phyloP scores from a whole-genome alignment of 2,888 invertebrate species.

The Xiphydria camelus region DNA sequence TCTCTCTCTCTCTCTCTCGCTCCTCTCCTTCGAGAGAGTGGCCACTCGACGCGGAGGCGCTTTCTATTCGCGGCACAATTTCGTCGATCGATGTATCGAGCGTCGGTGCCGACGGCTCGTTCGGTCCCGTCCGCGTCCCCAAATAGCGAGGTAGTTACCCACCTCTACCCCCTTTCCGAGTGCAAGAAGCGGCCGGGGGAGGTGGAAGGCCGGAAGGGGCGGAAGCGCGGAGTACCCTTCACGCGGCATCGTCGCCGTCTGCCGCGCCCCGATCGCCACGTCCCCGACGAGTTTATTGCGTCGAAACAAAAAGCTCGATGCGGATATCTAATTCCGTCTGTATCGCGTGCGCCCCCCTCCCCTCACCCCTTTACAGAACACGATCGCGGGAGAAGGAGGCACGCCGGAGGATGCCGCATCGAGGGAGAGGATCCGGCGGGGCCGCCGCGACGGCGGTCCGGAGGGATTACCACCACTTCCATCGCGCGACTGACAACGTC shows the following conservation, averaged over 20 bases:
- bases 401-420: conserved; percentile 43
- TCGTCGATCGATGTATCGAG: conserved; percentile 52
- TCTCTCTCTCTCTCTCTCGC: no score
- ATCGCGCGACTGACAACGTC: conserved; percentile 31
- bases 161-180: no score
- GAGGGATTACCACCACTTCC: conserved; percentile 44
- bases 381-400: background rate
- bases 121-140: conserved; percentile 22
- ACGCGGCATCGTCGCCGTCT: conserved; percentile 26
- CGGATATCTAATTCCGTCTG: no score
- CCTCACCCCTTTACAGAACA: background rate
- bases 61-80: conserved; percentile 51
- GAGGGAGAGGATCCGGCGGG: conserved; percentile 35
- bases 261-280: conserved; percentile 4
- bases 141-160: conserved; percentile 30
- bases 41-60: conserved; percentile 39
- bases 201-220: conserved; percentile 24
- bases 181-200: conserved; percentile 15
- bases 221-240: conserved; percentile 24
- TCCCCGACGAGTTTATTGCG: background rate
- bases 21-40: conserved; percentile 30
- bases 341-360: background rate
- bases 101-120: conserved; percentile 29
- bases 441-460: conserved; percentile 34
- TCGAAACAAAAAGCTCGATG: no score